Evolutionary conservation across 1,140 invertebrate genomes (phyloP).

Genomic region (Pissodes strobi): DNA sequence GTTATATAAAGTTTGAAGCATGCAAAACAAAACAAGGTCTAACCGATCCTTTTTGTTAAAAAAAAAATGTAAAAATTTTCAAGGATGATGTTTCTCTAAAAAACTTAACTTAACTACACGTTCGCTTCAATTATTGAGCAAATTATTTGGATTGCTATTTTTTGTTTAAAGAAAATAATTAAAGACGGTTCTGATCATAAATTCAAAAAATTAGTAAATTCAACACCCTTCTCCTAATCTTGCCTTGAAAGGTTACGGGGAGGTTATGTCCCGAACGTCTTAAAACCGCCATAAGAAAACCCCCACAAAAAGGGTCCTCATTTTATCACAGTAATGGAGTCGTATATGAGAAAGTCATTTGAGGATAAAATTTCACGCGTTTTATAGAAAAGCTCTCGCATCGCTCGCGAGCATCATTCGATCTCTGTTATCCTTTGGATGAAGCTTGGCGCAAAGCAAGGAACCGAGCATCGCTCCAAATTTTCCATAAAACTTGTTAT

Average conservation of each 20-base stretch:
- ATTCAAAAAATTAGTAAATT: conserved; percentile 5
- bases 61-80: no score
- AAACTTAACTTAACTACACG: no score
- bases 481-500: conserved; percentile 6
- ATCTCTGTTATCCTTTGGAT: neutral
- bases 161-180: no score
- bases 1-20: no score
- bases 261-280: no score
- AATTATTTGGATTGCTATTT: no score
- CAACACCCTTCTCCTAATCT: conserved; percentile 8
- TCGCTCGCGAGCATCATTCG: neutral
- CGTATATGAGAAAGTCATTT: conserved; percentile 11
- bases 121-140: no score
- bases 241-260: conserved; percentile 9
- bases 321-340: conserved; percentile 13
- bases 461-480: neutral
- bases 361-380: conserved; percentile 3
- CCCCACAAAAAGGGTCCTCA: neutral
- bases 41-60: no score
- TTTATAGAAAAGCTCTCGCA: neutral
- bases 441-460: neutral
- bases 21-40: no score
- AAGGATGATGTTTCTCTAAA: no score
- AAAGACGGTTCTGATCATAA: no score
- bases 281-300: neutral